A percentile compares a stretch with the other conserved stretches of the same genome.
Evolutionary conservation across 1,140 invertebrate genomes (phyloP).

Genomic region (Drosophila triauraria): DNA sequence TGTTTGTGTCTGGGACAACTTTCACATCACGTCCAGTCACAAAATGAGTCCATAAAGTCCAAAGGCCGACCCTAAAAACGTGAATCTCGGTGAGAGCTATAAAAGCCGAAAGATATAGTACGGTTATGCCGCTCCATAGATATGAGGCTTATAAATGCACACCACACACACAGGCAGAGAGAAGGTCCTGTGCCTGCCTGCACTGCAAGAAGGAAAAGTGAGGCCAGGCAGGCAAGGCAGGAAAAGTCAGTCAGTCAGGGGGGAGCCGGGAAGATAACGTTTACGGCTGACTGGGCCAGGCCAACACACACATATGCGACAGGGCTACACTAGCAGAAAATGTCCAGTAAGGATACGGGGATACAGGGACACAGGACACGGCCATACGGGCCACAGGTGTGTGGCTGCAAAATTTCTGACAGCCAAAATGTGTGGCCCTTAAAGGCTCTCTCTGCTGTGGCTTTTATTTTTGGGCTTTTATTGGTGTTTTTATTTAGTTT

Average conservation of each 20-base stretch:
- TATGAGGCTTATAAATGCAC: conserved; percentile 25
- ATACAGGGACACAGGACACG: background rate
- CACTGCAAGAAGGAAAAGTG: conserved; percentile 14
- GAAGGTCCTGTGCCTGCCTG: background rate
- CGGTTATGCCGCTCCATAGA: conserved; percentile 31
- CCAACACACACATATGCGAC: conserved; percentile 16
- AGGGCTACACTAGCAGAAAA: conserved; percentile 40
- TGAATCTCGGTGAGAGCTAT: conserved; percentile 73
- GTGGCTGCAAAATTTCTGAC: background rate
- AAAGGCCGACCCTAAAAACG: conserved; percentile 68
- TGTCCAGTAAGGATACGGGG: background rate
- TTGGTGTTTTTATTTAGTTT: background rate
- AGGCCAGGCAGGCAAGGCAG: background rate
- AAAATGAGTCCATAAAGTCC: conserved; percentile 74
- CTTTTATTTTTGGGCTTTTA: background rate
- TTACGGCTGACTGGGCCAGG: conserved; percentile 71
- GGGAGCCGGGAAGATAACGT: conserved; percentile 54
- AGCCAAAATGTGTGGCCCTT: conserved; percentile 1
- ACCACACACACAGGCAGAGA: background rate
- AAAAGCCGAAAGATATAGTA: conserved; percentile 65
- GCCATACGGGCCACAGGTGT: background rate
- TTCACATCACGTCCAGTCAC: conserved; percentile 72
- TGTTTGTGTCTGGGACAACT: conserved; percentile 23
- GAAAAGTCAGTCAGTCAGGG: conserved; percentile 32
- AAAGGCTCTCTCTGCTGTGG: background rate